Base-by-base conservation (phyloP, 2,113 vertebrate genomes). In the Crotalus helleri region DNA sequence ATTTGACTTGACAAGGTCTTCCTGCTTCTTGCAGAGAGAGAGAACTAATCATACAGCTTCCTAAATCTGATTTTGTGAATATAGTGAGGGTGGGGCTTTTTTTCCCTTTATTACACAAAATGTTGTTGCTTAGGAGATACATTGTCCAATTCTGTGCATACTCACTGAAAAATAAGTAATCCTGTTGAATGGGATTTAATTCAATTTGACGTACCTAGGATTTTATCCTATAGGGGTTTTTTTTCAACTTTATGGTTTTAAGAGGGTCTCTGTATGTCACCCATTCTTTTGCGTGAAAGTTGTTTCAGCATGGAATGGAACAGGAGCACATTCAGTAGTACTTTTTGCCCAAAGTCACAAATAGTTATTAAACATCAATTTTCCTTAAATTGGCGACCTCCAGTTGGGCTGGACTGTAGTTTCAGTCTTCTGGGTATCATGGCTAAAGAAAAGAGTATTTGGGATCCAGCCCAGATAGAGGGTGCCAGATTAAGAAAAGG, bases 31-130 rank as follows among this genome's bases (percentile, higher is more conserved):
- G 87, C 87, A 87, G 59, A 85, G 59, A 58, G 91, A 55, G 91
- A 55, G 92, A 92, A 92, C 94, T 93, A 94, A 91, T 92, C 88
- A 87, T 2, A 90, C 24, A 24, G 91, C 87, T 95, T 96, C 74
- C 92, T 96, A 93, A 94, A 94, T 85, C 89, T 5, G 0, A 92
- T 95, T 95, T 95, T 53, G 53, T 92, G 94, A 91, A 74, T 69
- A 8, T 89, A 93, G 90, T 88, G 46, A 91, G 91, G 88, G 19
- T 12, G 44, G 53, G 58, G 29, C 29, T 59, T 90, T 53, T 88
- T 61, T 90, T 29, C 0, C 90, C 69, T 87, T 54, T 12, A 33
- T 29, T 59, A 44, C 19, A 7, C n/a, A 55, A 85, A 93, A 90
- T 69, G 92, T 87, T 87, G 39, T 90, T 94, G 93, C 23, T 93